Base-by-base conservation (phyloP, 2,888 invertebrate species). In the Macrosiphum euphorbiae region DNA sequence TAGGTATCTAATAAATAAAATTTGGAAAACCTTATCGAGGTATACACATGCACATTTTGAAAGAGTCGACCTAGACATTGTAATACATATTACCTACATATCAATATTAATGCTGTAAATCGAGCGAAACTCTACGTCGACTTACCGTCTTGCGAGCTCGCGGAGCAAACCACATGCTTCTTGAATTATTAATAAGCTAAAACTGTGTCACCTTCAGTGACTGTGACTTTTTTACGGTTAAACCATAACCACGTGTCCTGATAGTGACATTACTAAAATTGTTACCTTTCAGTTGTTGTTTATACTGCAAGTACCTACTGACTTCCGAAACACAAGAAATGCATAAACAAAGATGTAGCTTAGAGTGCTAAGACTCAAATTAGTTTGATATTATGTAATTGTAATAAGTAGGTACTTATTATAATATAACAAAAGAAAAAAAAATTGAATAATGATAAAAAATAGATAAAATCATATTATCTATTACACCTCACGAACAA, bases 181-280 rank as follows among this genome's bases (percentile, higher is more conserved):
- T 88, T 92, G 92, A 92, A 92, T 88, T 92, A 92, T 92, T 92
- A 78, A 92, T 92, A 67, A 92, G 92, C 52, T 52, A 41, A 50
- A 92, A 92, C 88, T 92, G 41, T 92, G 92, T 92, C 92, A 88
- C 88, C 28, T 88, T 88, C 78, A 10, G 88, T 67, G 67, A 86
- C 91, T 35, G 91, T 87, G n/a, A 26, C 35, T 92, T 86, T 92
- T 87, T 52, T 88, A 78, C 52, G 26, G n/a, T 52, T 84, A 26
- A 26, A 84, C 67, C 50, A 35, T 78, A 52, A 26, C 11, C 61
- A 47, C 47, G 20, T 5, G 26, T 50, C 44, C 44, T 61, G 85
- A 91, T 86, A 86, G n/a, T 86, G 86, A 92, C 35, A 58, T 47
- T 35, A 41, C 78, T 78, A 35, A 35, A 78, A 78, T 35, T 78